Evolutionary conservation across 2,797 vertebrate genomes (phyloP).

Genomic region (Sciaenops ocellatus): DNA sequence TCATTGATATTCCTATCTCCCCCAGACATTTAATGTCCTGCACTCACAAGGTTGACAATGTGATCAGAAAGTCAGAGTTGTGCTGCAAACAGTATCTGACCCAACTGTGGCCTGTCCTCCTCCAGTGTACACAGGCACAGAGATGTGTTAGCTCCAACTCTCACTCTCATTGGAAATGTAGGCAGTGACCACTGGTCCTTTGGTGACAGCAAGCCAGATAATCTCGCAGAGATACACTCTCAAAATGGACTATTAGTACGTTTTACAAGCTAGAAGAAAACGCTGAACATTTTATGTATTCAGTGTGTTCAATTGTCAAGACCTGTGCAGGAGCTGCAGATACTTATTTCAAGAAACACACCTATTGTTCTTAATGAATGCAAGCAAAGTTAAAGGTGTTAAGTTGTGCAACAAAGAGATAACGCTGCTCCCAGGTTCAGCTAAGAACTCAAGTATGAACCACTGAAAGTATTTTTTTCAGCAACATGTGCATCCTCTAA

Average conservation of each 20-base stretch:
- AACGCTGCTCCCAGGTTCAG: not conserved
- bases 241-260: conserved; percentile 1
- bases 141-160: conserved; percentile 14
- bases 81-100: conserved; percentile 56
- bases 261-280: conserved; percentile 11
- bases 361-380: not conserved
- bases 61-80: conserved; percentile 73
- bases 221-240: conserved; percentile 3
- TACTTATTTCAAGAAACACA: not conserved
- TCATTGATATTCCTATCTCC: conserved; percentile 75
- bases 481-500: not conserved
- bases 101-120: conserved; percentile 39
- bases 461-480: not conserved
- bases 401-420: not conserved
- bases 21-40: conserved; percentile 77
- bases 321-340: not conserved
- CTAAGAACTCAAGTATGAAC: conserved; percentile 19
- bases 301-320: not conserved
- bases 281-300: not conserved
- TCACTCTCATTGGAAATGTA: conserved; percentile 21
- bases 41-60: conserved; percentile 69
- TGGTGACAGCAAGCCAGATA: conserved; percentile 16
- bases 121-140: conserved; percentile 36
- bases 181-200: conserved; percentile 15
- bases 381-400: conserved; percentile 11